These are phyloP conservation scores for Tinea semifulvella DNA, from an alignment of 2,888 invertebrate species.

Conservation along the genomic window DNA sequence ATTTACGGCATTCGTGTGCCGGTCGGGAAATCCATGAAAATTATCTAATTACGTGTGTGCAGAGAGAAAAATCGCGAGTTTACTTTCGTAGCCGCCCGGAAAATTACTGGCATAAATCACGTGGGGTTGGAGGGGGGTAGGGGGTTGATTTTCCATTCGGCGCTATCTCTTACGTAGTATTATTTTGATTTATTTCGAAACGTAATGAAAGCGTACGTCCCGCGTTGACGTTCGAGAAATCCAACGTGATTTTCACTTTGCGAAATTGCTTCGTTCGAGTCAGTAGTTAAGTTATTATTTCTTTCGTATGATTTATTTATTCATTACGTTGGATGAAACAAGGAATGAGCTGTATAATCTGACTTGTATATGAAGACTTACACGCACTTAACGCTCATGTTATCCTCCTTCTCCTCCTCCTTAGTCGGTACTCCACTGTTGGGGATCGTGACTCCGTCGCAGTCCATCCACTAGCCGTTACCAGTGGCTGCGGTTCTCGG, in stretches of 20 bases:
- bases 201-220: conserved; percentile 62
- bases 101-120: conserved; percentile 63
- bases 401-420: too few relatives aligned
- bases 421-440: too few relatives aligned
- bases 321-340: too few relatives aligned
- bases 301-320: conserved; percentile 6
- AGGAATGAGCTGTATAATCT: too few relatives aligned
- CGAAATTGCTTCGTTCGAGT: conserved; percentile 31
- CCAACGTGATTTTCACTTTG: conserved; percentile 40
- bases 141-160: conserved; percentile 59
- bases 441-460: too few relatives aligned
- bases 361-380: too few relatives aligned
- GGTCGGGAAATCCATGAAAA: conserved; percentile 45
- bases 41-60: conserved; percentile 64
- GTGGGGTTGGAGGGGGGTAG: conserved; percentile 27
- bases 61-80: conserved; percentile 59
- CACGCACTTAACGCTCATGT: too few relatives aligned
- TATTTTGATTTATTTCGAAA: conserved; percentile 62
- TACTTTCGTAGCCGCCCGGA: conserved; percentile 61
- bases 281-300: conserved; percentile 9
- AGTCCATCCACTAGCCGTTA: too few relatives aligned
- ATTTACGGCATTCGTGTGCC: conserved; percentile 16
- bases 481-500: too few relatives aligned
- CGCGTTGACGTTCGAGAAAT: conserved; percentile 50
- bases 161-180: conserved; percentile 59